Base-by-base conservation (phyloP, 2,113 vertebrate species). In the Syngnathoides biaculeatus region DNA sequence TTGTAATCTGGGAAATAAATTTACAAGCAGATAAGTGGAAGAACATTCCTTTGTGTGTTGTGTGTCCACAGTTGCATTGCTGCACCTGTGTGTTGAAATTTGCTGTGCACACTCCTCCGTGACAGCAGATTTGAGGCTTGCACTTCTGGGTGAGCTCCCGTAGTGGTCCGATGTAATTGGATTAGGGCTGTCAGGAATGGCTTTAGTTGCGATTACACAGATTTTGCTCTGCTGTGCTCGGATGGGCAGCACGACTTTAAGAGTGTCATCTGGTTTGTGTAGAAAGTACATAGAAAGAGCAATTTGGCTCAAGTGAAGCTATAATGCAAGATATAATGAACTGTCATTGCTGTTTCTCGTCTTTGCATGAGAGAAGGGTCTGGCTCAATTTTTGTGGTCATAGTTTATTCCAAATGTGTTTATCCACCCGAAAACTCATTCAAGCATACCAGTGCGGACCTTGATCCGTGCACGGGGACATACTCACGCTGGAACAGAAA, bases 121-220 rank as follows among this genome's bases (percentile, higher is more conserved):
- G 9, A 19, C 35, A 60, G 26, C 67, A 47, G 67, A 67, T 77
- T 35, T 50, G 48, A 68, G 58, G 30, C 45, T 57, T 42, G 38
- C 27, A 19, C 68, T 61, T 78, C 73, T 65, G 64, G 65, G 66
- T 62, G 59, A 79, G 68, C 77, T 68, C 69, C 77, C 72, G 66
- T 68, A 30, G 68, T 68, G 74, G 67, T 72, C 65, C 76, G 66
- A 73, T 69, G 67, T 88, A 87, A 89, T 85, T 88, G 86, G 86
- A 86, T 90, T 89, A 86, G n/a, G 64, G 64, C 77, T 79, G 79
- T 75, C 79, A 69, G 72, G 62, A 67, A 73, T 67, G 74, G 84
- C 74, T 90, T 89, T 81, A 82, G 71, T 88, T 89, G 79, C 88
- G 90, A 89, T 91, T 89, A 90, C 69, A 76, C 68, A 81, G 84